A percentile compares a stretch with the other conserved stretches of the same genome.
These are phyloP conservation scores for Bellardia bayeri DNA, from an alignment of 2,888 invertebrate genomes.

Conservation along the genomic window DNA sequence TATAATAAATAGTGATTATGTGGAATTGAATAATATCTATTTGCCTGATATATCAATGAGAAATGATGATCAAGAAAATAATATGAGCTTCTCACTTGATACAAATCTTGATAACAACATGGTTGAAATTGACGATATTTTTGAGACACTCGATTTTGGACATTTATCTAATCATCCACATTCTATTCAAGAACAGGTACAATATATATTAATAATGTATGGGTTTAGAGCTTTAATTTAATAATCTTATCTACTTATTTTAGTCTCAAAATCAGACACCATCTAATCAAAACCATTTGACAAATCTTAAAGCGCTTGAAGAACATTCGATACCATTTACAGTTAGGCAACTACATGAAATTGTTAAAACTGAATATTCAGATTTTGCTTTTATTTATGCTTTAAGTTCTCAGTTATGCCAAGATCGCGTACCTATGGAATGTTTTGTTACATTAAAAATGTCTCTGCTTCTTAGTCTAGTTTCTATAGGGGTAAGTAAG, in stretches of 20 bases:
- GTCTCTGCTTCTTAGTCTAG: constrained; percentile 83
- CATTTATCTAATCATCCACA: neutral
- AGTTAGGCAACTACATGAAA: constrained; percentile 77
- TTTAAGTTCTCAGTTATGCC: constrained; percentile 83
- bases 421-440: constrained; percentile 82
- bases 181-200: constrained; percentile 4
- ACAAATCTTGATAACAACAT: neutral
- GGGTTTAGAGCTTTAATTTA: neutral
- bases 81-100: neutral
- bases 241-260: neutral
- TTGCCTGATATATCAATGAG: neutral
- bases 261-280: neutral
- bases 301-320: constrained; percentile 54
- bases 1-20: neutral
- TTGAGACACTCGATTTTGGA: neutral
- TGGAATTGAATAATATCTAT: neutral
- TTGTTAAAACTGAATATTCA: constrained; percentile 79
- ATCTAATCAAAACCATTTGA: neutral
- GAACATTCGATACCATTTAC: constrained; percentile 75
- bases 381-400: constrained; percentile 84
- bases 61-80: neutral
- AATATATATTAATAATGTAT: neutral
- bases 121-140: constrained; percentile 6
- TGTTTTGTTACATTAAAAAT: constrained; percentile 84
- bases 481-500: constrained; percentile 83